Base-by-base conservation (phyloP, 2,888 invertebrate species). In the Pyrocoelia pectoralis region DNA sequence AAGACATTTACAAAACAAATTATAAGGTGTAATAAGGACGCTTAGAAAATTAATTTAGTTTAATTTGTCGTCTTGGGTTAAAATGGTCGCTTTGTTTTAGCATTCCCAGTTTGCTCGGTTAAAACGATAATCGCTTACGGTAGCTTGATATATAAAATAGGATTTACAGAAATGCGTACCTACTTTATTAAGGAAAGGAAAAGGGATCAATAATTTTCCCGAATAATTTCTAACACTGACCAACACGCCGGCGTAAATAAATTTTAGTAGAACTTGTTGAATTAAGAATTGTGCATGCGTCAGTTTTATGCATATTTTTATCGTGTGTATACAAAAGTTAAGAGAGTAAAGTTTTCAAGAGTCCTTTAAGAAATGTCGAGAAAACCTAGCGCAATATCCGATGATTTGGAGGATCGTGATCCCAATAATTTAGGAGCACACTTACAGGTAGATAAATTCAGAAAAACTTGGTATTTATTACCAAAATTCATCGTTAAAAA, bases 381-480 rank as follows among this genome's bases (percentile, higher is more conserved):
- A 2, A 85, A 85, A 67, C 81, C 83, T 51, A 84, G 83, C 40
- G 83, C 78, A 54, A 79, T 73, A 1, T 79, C 82, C 40, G 78
- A 78, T 4, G 84, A 87, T 53, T 79, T 90, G 62, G 89, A 89
- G 72, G 89, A 90, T 72, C 79, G 91, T 66, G 91, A 91, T 74
- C 91, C 91, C 0, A 89, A 89, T 72, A 85, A 83, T 65, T 77
- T 91, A 65, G 91, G 90, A 74, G 85, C 86, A 62, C 89, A 91
- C 77, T 82, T 91, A 51, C 89, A 90, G 87, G 91, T 90, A 79
- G 38, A n/a, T 49, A 41, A 54, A 54, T 38, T 33, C 33, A 33
- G 33, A 33, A 33, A 33, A 33, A 33, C 10, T 33, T 24, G 3
- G 24, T n/a, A n/a, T 24, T 24, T 24, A 24, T 24, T 6, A 24